A percentile compares a stretch with the other conserved stretches of the same genome.
These are phyloP conservation scores for Catamblyrhynchus diadema DNA, from an alignment of 2,797 vertebrate genomes.

Conservation along the genomic window DNA sequence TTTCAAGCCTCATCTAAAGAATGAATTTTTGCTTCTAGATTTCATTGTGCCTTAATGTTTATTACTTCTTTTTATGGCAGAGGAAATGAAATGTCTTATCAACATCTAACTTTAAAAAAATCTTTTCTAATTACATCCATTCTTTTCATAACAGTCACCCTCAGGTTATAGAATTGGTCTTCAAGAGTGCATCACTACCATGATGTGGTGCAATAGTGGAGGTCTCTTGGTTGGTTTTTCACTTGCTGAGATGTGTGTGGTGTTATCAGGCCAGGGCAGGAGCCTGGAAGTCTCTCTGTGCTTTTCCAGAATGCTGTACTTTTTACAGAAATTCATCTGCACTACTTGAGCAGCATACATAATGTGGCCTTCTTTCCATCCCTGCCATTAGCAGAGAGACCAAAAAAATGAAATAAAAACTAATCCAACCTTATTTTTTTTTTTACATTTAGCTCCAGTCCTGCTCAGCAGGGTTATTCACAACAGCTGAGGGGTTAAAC, in stretches of 20 bases:
- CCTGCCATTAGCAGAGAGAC: background rate
- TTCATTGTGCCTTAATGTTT: background rate
- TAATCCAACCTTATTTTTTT: background rate
- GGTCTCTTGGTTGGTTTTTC: background rate
- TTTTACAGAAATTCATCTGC: background rate
- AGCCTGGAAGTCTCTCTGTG: background rate
- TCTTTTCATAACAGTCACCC: background rate
- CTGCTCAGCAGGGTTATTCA: background rate
- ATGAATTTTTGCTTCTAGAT: background rate
- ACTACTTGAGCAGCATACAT: background rate
- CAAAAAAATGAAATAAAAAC: accelerated
- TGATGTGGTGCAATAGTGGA: background rate
- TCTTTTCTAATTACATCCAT: background rate
- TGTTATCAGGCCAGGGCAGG: background rate
- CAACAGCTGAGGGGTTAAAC: background rate
- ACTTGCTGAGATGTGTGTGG: background rate
- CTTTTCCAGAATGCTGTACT: background rate
- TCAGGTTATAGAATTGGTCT: background rate
- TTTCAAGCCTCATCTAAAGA: background rate
- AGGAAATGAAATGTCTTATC: background rate
- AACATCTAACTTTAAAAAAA: background rate
- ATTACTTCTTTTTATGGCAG: background rate
- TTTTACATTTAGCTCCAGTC: no score
- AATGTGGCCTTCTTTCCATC: background rate
- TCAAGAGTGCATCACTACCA: background rate